phyloP scores from a whole-genome alignment of 2,113 vertebrate species.

The Tenebrosternarchus preto region DNA sequence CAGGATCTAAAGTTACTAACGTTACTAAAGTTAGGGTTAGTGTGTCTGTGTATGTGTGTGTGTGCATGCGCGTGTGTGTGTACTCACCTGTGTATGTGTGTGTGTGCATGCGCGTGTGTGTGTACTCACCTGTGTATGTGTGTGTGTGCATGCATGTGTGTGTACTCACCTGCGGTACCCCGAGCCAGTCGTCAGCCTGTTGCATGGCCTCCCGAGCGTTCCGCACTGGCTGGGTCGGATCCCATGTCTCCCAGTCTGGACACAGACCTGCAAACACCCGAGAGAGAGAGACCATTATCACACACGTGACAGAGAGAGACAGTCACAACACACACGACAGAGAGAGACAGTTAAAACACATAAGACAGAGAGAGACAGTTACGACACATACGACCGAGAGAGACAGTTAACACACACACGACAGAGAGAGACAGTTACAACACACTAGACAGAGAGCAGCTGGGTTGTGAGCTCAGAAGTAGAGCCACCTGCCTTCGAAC shows the following conservation, averaged over 20 bases:
- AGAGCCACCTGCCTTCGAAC: no score
- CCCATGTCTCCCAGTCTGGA: slow-evolving; percentile 90
- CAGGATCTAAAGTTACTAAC: not conserved
- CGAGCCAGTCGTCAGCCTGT: slow-evolving; percentile 91
- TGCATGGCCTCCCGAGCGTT: slow-evolving; percentile 93
- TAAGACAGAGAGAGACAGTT: slow-evolving; percentile 26
- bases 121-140: slow-evolving; percentile 18
- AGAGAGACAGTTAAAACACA: no score
- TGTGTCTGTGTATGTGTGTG: not conserved
- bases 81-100: not conserved
- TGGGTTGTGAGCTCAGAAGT: no score
- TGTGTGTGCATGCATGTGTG: slow-evolving; percentile 6
- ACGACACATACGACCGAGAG: slow-evolving; percentile 19
- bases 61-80: not conserved
- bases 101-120: not conserved
- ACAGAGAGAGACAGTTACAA: slow-evolving; percentile 20
- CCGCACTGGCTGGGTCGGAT: slow-evolving; percentile 86
- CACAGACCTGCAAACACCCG: slow-evolving; percentile 78
- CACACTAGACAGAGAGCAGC: slow-evolving; percentile 36
- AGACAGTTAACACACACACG: no score
- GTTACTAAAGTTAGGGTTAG: no score
- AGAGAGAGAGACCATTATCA: slow-evolving; percentile 11
- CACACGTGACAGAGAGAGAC: slow-evolving; percentile 31
- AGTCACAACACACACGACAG: slow-evolving; percentile 36
- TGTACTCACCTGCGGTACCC: slow-evolving; percentile 85